Conservation (phyloP, 2,797 vertebrate species). For the Heteromormyrus szaboi region DNA sequence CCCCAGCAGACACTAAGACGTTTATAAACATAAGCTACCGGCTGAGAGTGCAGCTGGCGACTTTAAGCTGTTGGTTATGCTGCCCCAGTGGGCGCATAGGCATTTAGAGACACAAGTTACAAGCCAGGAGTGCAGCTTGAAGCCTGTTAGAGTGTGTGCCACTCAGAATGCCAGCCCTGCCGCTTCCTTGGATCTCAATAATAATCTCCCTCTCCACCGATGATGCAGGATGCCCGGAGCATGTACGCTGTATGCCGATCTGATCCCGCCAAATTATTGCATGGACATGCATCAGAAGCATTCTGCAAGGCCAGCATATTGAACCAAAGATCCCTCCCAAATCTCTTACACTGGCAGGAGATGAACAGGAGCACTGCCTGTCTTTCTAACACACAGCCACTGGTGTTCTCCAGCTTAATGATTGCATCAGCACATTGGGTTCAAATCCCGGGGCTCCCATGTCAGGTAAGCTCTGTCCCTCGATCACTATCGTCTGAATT, state of each 20-base stretch:
- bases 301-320: constrained; percentile 52
- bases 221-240: too few species aligned
- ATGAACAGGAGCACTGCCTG: constrained; percentile 58
- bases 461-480: constrained; percentile 57
- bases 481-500: constrained; percentile 53
- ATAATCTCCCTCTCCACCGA: neutral
- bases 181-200: neutral
- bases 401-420: constrained; percentile 58
- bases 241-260: too few species aligned
- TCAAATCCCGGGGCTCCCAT: constrained; percentile 53
- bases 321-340: constrained; percentile 46
- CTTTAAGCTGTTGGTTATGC: neutral
- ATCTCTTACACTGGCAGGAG: constrained; percentile 62
- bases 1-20: too few species aligned
- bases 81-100: neutral
- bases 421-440: constrained; percentile 64
- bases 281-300: neutral
- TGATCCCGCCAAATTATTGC: neutral
- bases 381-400: constrained; percentile 42
- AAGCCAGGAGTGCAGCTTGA: neutral
- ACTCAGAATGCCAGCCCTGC: neutral
- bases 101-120: neutral
- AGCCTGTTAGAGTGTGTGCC: neutral
- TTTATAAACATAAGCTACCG: neutral
- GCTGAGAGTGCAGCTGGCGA: neutral